These are phyloP conservation scores for Lithobates pipiens DNA, from an alignment of 2,797 vertebrate species.

Conservation along the genomic window DNA sequence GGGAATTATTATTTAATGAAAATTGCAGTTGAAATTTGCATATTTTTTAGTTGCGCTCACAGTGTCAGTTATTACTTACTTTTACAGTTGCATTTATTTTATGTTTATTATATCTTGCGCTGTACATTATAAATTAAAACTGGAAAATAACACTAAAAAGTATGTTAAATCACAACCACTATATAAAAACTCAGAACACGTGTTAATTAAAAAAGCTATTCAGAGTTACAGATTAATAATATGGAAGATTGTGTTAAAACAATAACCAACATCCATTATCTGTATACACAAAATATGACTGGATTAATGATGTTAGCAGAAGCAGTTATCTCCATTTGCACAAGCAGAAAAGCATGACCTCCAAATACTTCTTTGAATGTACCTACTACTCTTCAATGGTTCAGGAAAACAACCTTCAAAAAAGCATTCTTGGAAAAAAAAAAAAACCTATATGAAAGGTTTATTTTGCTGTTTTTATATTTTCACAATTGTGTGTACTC, in stretches of 20 bases:
- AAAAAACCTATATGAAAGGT: not conserved
- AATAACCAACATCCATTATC: constrained; percentile 9
- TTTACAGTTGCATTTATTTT: not conserved
- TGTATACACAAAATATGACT: constrained; percentile 31
- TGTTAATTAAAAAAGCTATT: not conserved
- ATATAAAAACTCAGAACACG: too few relatives aligned
- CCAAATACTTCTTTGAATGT: constrained; percentile 7
- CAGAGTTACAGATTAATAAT: not conserved
- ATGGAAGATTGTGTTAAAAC: not conserved
- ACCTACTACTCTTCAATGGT: constrained; percentile 23
- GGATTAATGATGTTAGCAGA: constrained; percentile 20
- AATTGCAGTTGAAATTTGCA: not conserved
- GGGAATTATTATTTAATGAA: not conserved
- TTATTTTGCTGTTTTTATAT: not conserved
- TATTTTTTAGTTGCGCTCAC: not conserved
- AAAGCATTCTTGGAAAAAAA: not conserved
- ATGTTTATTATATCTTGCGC: not conserved
- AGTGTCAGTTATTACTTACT: not conserved
- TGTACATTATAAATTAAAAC: not conserved
- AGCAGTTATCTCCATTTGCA: constrained; percentile 27
- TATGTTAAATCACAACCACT: not conserved
- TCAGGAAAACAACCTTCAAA: constrained; percentile 24
- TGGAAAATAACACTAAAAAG: not conserved
- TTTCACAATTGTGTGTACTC: too few relatives aligned
- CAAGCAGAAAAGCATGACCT: constrained; percentile 30